phyloP scores from a whole-genome alignment of 2,888 invertebrate species.

The Lamproptera curius region DNA sequence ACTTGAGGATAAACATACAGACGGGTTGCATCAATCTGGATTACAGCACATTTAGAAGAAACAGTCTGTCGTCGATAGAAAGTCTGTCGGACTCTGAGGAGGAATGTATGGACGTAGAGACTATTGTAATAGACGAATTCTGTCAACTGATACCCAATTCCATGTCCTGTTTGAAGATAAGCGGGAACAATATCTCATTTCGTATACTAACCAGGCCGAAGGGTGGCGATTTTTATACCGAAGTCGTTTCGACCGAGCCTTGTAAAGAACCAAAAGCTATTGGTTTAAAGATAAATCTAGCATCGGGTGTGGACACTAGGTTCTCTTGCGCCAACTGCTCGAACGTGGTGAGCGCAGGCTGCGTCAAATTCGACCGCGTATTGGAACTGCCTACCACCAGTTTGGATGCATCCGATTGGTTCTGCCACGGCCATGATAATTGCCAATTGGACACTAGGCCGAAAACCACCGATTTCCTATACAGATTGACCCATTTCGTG shows the following conservation, averaged over 20 bases:
- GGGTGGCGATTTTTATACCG: slow-evolving; percentile 69
- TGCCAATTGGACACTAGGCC: slow-evolving; percentile 54
- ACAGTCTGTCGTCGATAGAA: slow-evolving; percentile 67
- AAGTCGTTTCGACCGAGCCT: slow-evolving; percentile 40
- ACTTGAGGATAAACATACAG: slow-evolving; percentile 68
- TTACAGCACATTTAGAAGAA: slow-evolving; percentile 46
- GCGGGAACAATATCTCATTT: slow-evolving; percentile 66
- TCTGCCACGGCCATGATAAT: slow-evolving; percentile 76
- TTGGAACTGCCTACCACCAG: slow-evolving; percentile 80
- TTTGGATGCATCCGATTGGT: slow-evolving; percentile 81
- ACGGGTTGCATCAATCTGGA: slow-evolving; percentile 64
- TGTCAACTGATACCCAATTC: slow-evolving; percentile 71
- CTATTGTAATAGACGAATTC: slow-evolving; percentile 58
- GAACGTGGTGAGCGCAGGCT: slow-evolving; percentile 64
- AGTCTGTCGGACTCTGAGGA: slow-evolving; percentile 69
- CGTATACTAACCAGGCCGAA: slow-evolving; percentile 67
- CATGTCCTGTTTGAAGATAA: slow-evolving; percentile 69
- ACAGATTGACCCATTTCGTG: slow-evolving; percentile 75
- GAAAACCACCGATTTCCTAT: slow-evolving; percentile 75
- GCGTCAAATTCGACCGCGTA: slow-evolving; percentile 74
- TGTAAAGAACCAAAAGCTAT: slow-evolving; percentile 30
- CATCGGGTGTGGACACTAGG: slow-evolving; percentile 43
- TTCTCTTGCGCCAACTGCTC: slow-evolving; percentile 61
- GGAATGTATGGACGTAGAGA: slow-evolving; percentile 48
- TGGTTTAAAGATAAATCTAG: slow-evolving; percentile 50